Conservation (phyloP, 2,113 vertebrate species). For the Chaetops frenatus region DNA sequence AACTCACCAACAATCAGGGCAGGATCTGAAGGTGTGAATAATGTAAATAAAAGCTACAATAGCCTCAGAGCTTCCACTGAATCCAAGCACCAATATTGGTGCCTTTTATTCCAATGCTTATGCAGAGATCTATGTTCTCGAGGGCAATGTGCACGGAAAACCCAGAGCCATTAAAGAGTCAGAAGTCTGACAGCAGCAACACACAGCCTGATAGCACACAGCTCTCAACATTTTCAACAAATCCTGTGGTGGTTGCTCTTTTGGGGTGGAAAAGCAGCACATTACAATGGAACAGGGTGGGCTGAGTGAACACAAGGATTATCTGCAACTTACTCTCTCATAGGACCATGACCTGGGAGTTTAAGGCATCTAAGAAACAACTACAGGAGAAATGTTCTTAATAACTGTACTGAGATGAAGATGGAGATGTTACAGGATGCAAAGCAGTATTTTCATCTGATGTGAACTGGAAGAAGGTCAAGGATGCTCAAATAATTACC, state of each 20-base stretch:
- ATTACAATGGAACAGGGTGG: background rate
- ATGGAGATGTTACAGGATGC: background rate
- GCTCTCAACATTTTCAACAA: background rate
- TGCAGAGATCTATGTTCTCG: background rate
- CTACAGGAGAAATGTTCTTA: background rate
- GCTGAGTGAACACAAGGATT: background rate
- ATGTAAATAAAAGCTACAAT: background rate
- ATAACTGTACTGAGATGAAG: background rate
- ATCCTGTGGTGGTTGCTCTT: background rate
- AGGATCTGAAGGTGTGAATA: background rate
- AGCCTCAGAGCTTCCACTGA: background rate
- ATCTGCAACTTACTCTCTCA: background rate
- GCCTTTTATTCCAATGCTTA: background rate
- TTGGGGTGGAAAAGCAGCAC: background rate
- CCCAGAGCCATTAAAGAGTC: background rate
- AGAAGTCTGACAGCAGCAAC: background rate
- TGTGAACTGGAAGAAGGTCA: background rate
- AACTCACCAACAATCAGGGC: background rate
- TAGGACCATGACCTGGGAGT: background rate
- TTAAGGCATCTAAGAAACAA: background rate
- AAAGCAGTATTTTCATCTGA: background rate
- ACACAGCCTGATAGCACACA: background rate
- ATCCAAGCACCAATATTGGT: background rate
- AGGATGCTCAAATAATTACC: background rate
- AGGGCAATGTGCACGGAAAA: background rate